Conservation (phyloP, 2,113 vertebrate species). For the Urocitellus parryii region DNA sequence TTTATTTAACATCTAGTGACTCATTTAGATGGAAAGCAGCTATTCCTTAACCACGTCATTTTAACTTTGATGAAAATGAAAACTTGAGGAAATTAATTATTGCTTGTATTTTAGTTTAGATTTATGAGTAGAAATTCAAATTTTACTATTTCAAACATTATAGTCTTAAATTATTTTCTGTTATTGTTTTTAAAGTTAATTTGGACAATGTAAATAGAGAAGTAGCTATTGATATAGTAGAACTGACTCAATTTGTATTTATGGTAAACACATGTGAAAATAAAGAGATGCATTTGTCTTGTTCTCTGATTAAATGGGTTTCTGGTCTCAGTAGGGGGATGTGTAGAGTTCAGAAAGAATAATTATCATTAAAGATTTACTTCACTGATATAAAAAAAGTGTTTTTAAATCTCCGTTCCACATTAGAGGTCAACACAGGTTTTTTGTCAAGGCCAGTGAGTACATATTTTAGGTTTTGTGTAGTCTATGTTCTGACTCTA, state of each 20-base stretch:
- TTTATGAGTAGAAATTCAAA: background rate
- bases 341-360: background rate
- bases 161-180: background rate
- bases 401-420: background rate
- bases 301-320: background rate
- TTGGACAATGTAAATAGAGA: background rate
- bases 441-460: background rate
- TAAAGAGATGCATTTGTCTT: background rate
- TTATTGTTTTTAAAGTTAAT: background rate
- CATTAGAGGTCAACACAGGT: background rate
- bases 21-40: background rate
- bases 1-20: background rate
- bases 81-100: background rate
- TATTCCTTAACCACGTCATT: background rate
- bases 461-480: background rate
- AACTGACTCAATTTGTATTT: background rate
- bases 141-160: background rate
- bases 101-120: slow-evolving; percentile 3
- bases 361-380: background rate
- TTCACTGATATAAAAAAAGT: slow-evolving; percentile 3
- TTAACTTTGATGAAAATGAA: slow-evolving; percentile 25
- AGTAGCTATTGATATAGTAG: background rate
- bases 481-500: background rate
- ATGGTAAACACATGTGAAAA: background rate
- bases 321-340: background rate